Evolutionary conservation across 2,888 invertebrate genomes (phyloP).

Genomic region (Aphidoletes aphidimyza): DNA sequence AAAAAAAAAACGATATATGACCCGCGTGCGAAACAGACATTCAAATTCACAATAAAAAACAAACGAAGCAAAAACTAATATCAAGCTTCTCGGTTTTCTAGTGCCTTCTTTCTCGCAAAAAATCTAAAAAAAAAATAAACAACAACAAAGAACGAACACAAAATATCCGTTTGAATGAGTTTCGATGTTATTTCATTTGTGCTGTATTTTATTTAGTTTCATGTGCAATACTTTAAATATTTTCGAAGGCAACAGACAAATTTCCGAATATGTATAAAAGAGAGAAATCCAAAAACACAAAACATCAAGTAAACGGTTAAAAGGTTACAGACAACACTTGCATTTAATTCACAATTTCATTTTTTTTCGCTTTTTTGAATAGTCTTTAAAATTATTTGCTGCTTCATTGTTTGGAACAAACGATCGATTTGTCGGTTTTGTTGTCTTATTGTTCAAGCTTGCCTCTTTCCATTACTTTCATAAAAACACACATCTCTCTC

Average conservation of each 20-base stretch:
- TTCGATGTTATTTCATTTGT: no score
- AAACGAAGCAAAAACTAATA: neutral
- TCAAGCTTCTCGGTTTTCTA: neutral
- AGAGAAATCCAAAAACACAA: neutral
- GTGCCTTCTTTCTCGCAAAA: neutral
- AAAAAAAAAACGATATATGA: neutral
- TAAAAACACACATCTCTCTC: no score
- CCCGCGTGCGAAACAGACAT: neutral
- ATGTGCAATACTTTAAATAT: no score
- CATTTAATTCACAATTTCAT: neutral
- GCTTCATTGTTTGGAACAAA: neutral
- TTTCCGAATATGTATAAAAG: no score
- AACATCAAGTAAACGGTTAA: neutral
- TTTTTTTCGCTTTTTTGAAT: neutral
- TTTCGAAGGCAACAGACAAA: no score
- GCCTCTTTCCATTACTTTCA: neutral
- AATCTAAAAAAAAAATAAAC: no score
- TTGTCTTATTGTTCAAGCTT: neutral
- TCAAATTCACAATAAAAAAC: neutral
- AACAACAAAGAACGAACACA: no score
- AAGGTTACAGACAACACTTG: conserved; percentile 35
- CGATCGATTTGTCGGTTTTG: conserved; percentile 5
- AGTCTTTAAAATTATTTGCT: neutral
- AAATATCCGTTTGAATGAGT: no score
- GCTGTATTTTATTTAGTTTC: no score